Evolutionary conservation across 2,888 invertebrate genomes (phyloP).

Genomic region (Oligia strigilis): DNA sequence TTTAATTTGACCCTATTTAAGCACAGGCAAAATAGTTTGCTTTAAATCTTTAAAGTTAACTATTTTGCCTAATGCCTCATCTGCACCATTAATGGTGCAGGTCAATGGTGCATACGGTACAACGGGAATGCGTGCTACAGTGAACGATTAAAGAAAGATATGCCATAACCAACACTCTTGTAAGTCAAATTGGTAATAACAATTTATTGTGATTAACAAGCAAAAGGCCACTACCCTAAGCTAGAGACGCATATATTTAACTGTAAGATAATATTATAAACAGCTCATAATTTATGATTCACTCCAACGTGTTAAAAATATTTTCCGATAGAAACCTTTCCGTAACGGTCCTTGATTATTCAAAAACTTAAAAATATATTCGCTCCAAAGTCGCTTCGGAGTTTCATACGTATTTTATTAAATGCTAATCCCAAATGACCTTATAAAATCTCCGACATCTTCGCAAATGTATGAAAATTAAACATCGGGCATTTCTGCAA

Average conservation of each 20-base stretch:
- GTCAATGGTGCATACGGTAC: no score
- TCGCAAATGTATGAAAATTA: conserved; percentile 52
- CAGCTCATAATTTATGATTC: background rate
- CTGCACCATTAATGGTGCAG: no score
- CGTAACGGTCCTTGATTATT: conserved; percentile 9
- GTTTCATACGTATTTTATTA: conserved; percentile 37
- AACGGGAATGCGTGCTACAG: no score
- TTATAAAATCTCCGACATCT: conserved; percentile 41
- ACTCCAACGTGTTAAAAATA: background rate
- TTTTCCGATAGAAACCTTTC: background rate
- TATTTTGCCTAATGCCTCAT: no score
- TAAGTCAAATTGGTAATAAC: no score
- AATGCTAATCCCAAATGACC: conserved; percentile 38
- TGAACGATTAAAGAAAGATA: no score
- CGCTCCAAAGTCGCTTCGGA: conserved; percentile 2
- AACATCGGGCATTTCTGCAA: conserved; percentile 18
- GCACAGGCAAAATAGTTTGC: no score
- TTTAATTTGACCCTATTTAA: no score
- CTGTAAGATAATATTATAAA: background rate
- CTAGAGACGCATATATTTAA: background rate
- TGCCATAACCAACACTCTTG: no score
- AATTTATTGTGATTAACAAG: background rate
- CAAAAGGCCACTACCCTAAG: background rate
- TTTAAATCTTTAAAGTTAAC: no score
- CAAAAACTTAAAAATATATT: conserved; percentile 20